Evolutionary conservation across 23 tunicate genomes (phyloP).

Genomic region (Phallusia fumigata): DNA sequence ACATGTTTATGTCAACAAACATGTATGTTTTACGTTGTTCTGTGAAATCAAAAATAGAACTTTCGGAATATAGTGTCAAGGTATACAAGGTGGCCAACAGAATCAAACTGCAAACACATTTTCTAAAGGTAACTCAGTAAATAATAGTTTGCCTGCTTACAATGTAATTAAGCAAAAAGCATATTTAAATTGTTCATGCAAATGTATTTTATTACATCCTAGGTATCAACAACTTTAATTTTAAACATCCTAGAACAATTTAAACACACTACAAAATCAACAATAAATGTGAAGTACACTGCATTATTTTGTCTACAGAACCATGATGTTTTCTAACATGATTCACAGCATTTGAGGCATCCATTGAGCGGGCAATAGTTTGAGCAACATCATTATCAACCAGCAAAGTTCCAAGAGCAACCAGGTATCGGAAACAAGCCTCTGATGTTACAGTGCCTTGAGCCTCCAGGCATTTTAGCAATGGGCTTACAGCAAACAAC

Average conservation of each 20-base stretch:
- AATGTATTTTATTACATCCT: no score
- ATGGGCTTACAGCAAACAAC: conserved; percentile 13
- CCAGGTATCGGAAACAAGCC: conserved; percentile 58
- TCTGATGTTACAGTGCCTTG: conserved; percentile 25
- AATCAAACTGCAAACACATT: no score
- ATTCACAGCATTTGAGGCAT: conserved; percentile 6
- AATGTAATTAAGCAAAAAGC: no score
- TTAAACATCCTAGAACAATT: no score
- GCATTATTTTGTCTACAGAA: neutral
- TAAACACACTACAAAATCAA: no score
- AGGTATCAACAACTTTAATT: no score
- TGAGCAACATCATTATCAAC: conserved; percentile 24
- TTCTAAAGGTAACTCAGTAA: no score
- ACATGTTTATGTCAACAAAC: neutral
- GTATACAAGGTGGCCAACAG: no score
- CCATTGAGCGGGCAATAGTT: conserved; percentile 33
- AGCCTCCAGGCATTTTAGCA: conserved; percentile 21
- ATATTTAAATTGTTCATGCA: no score
- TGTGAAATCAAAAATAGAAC: neutral
- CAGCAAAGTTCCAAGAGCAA: conserved; percentile 57
- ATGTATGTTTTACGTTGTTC: neutral
- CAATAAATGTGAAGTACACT: neutral
- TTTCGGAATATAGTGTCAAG: no score
- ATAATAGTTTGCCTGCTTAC: no score
- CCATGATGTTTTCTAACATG: neutral